Evolutionary conservation across 2,888 invertebrate species (phyloP).

Genomic region (Parnassius mnemosyne): DNA sequence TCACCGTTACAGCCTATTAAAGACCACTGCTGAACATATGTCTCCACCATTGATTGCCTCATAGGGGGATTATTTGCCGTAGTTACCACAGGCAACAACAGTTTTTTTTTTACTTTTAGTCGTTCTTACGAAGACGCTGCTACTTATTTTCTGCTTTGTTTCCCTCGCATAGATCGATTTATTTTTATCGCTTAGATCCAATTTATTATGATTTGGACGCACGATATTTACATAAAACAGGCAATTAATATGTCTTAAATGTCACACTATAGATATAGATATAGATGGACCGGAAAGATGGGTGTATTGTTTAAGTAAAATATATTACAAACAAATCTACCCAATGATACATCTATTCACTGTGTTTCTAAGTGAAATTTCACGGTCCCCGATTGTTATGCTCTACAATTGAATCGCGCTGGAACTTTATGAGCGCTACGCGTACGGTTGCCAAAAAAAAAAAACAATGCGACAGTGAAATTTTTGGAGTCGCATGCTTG

Average conservation of each 20-base stretch:
- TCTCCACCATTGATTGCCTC: too few relatives aligned
- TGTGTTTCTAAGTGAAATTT: slow-evolving; percentile 59
- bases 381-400: slow-evolving; percentile 60
- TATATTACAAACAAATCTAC: slow-evolving; percentile 62
- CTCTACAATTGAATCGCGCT: slow-evolving; percentile 54
- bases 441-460: slow-evolving; percentile 54
- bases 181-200: too few relatives aligned
- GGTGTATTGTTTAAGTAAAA: slow-evolving; percentile 71
- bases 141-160: too few relatives aligned
- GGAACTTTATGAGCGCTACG: slow-evolving; percentile 47
- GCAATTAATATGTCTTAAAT: slow-evolving; percentile 3
- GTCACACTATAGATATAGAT: too few relatives aligned
- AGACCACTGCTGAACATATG: too few relatives aligned
- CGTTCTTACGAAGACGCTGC: too few relatives aligned
- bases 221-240: neutral
- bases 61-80: too few relatives aligned
- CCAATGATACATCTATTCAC: slow-evolving; percentile 69
- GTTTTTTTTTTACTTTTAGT: too few relatives aligned
- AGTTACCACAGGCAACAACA: too few relatives aligned
- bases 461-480: slow-evolving; percentile 55
- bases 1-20: too few relatives aligned
- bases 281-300: slow-evolving; percentile 45
- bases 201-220: too few relatives aligned
- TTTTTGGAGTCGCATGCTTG: slow-evolving; percentile 57
- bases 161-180: too few relatives aligned